Evolutionary conservation across 2,888 invertebrate genomes (phyloP).

Genomic region (Dynastes tityus): DNA sequence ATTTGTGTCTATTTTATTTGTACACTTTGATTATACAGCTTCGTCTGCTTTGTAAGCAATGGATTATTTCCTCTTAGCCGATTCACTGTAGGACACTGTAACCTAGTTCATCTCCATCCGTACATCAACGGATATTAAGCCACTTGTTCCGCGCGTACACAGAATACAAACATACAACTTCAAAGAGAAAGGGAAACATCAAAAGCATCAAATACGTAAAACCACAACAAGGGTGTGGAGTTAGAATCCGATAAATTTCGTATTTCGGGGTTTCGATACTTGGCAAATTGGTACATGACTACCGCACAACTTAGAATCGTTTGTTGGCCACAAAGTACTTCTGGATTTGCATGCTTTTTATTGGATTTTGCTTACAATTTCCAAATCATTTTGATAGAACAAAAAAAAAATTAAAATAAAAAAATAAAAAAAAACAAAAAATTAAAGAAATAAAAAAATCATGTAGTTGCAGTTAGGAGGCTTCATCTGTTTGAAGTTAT

Average conservation of each 20-base stretch:
- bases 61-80: too few species aligned
- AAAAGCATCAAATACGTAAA: not conserved
- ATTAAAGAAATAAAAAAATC: too few species aligned
- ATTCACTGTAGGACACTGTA: too few species aligned
- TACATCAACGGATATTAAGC: not conserved
- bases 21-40: too few species aligned
- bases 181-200: constrained; percentile 17
- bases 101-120: too few species aligned
- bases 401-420: too few species aligned
- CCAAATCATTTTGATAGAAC: too few species aligned
- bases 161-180: not conserved
- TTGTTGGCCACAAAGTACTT: not conserved
- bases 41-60: too few species aligned
- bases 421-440: too few species aligned
- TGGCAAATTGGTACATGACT: not conserved
- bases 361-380: not conserved
- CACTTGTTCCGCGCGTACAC: not conserved
- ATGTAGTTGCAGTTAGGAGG: too few species aligned
- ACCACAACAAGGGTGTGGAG: constrained; percentile 12
- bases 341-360: not conserved
- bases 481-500: too few species aligned
- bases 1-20: too few species aligned
- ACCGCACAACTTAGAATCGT: not conserved
- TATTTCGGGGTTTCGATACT: not conserved
- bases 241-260: not conserved